Conservation (phyloP, 2,888 invertebrate species). For the Oeneis ivallda region DNA sequence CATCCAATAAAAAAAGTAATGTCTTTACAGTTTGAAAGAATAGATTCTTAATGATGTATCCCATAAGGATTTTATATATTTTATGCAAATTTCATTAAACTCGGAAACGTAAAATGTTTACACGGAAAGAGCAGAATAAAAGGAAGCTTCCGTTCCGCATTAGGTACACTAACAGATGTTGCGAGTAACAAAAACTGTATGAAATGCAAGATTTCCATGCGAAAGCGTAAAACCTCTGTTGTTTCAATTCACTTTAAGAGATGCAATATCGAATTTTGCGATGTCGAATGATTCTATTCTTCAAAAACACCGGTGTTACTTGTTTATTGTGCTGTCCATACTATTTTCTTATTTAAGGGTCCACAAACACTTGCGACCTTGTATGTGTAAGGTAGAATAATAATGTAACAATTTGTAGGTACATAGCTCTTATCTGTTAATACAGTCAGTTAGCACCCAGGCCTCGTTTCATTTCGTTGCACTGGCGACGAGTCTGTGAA, state of each 20-base stretch:
- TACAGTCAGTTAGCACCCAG: too few relatives aligned
- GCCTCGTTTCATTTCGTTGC: too few relatives aligned
- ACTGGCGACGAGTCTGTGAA: too few relatives aligned
- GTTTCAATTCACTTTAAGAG: slow-evolving; percentile 37
- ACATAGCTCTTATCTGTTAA: too few relatives aligned
- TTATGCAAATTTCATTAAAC: background rate
- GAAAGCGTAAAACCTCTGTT: slow-evolving; percentile 38
- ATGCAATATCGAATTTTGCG: slow-evolving; percentile 39
- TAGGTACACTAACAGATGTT: slow-evolving; percentile 8
- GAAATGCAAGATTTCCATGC: slow-evolving; percentile 35
- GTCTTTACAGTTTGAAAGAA: too few relatives aligned
- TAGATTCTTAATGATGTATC: background rate
- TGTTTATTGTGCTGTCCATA: slow-evolving; percentile 29
- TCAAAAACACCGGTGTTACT: slow-evolving; percentile 32
- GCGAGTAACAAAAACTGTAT: slow-evolving; percentile 31
- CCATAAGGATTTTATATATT: background rate
- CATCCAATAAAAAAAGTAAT: too few relatives aligned
- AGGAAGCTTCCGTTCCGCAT: slow-evolving; percentile 13
- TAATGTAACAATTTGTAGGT: too few relatives aligned
- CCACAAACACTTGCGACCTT: background rate
- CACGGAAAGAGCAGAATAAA: background rate
- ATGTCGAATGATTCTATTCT: slow-evolving; percentile 28
- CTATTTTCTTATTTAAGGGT: background rate
- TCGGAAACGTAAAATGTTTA: background rate
- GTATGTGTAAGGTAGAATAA: too few relatives aligned